Evolutionary conservation across 2,797 vertebrate genomes (phyloP), one percentile per base, ranked within the genome.

Genomic region (Staurois parvus): DNA sequence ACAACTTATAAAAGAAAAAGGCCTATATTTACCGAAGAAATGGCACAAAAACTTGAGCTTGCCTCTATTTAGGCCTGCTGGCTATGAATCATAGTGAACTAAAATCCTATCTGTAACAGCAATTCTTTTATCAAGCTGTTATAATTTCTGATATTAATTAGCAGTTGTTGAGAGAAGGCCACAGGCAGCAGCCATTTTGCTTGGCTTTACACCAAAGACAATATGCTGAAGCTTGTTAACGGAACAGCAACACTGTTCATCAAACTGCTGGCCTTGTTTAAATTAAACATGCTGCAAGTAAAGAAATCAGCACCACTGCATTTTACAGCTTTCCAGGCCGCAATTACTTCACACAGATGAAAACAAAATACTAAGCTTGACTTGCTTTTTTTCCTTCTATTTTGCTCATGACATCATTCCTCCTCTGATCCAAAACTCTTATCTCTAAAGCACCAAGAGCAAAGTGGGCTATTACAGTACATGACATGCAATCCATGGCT

Each of bases 141-240:
- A 32, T 21, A 2, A 32, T 70, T 72, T 19, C 19, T 72, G 19
- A 32, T 15, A 30, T 76, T 28, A 24, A 30, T 76, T 34, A 19
- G 29, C 11, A 26, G 34, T 67, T 26, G 26, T 26, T 42, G 26
- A 11, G 24, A 15, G 28, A 21, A 30, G 64, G 19, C 24, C 8
- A 4, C 28, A 3, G 28, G 19, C 40, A 48, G 78, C 67, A 32
- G 78, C 78, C 78, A 80, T 80, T 34, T 80, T 80, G 42, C 48
- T 80, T 52, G 28, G 32, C 28, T 80, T 45, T 34, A 70, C 32
- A 72, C 37, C 24, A 45, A 72, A 42, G 32, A 67, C 29, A 30
- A 26, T 21, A 17, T n/a, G 59, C 59, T 26, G 24, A 64, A 64
- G 59, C 59, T 26, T 64, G 59, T 64, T 64, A 64, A 64, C 21